Evolutionary conservation across 2,888 invertebrate species (phyloP), one percentile per base, ranked within the genome.

Genomic region (Meandrusa payeni): DNA sequence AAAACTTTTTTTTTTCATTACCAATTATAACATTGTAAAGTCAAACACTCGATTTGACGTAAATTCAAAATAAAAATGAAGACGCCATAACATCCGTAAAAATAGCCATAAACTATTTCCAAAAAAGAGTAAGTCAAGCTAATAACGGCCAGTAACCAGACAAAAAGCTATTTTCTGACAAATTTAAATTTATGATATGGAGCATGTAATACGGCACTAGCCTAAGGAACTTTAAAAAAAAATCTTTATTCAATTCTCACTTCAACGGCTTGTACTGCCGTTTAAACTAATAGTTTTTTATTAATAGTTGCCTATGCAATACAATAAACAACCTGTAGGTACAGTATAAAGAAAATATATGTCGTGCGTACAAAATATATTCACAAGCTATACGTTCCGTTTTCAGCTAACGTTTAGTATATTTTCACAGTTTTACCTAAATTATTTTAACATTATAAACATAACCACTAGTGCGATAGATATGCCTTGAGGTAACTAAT

Each of bases 331-430:
- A 15, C n/a, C 26, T 27, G 26, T 20, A 27, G 3, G 11, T 24
- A 37, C 19, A 10, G n/a, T 37, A 24, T 24, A 10, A 12, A 13
- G 5, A 28, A 26, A 26, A 33, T 19, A 27, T 3, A 33, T 10
- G 3, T 32, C 32, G 41, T 41, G 28, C 27, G 6, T 33, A 28
- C 27, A n/a, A 20, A 7, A 22, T 33, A 28, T 28, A 15, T 10
- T 20, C 20, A 12, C 20, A 28, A 15, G 4, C 15, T 4, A 15
- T 15, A 3, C 4, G 15, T 15, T 15, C 15, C 15, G 15, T 15
- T 15, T 15, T n/a, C n/a, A n/a, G n/a, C n/a, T n/a, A n/a, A n/a
- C n/a, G n/a, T n/a, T n/a, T n/a, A n/a, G n/a, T n/a, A n/a, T n/a
- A n/a, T n/a, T n/a, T 15, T 15, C 4, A 15, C 32, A 12, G 17